Percentiles rank a stretch among this genome's conserved stretches.
Conservation (phyloP, 2,888 invertebrate species). For the Cerastis leucographa region DNA sequence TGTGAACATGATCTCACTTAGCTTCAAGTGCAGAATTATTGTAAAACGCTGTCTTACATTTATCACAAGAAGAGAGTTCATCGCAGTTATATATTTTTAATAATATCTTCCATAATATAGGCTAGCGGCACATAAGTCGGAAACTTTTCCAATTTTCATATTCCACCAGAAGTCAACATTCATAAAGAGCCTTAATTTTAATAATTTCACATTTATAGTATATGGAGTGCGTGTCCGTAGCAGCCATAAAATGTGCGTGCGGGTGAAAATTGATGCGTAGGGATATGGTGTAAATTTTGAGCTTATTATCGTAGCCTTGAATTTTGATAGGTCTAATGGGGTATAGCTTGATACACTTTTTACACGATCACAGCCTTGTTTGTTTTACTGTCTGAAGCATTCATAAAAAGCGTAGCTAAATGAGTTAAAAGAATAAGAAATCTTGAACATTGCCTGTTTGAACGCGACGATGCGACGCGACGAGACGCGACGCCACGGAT, state of each 20-base stretch:
- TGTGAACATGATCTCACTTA: constrained; percentile 40
- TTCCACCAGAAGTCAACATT: constrained; percentile 77
- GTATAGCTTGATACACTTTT: constrained; percentile 74
- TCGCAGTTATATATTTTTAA: constrained; percentile 61
- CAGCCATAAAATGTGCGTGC: constrained; percentile 84
- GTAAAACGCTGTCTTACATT: constrained; percentile 32
- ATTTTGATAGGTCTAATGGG: constrained; percentile 77
- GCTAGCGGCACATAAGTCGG: constrained; percentile 68
- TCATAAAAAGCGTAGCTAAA: constrained; percentile 46
- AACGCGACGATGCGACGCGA: constrained; percentile 36
- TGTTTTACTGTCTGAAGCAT: constrained; percentile 50
- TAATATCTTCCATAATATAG: constrained; percentile 66
- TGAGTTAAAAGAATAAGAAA: constrained; percentile 51
- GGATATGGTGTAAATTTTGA: constrained; percentile 84
- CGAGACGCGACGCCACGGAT: constrained; percentile 21
- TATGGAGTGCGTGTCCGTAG: constrained; percentile 83
- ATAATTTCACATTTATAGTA: constrained; percentile 83
- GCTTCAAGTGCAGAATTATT: constrained; percentile 33
- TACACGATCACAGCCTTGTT: constrained; percentile 61
- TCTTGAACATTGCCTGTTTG: constrained; percentile 37
- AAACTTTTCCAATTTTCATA: constrained; percentile 83
- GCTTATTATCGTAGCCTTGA: constrained; percentile 83
- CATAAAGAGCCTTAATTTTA: constrained; percentile 82
- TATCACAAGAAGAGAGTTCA: constrained; percentile 47
- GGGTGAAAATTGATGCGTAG: constrained; percentile 82